Evolutionary conservation across 2,888 invertebrate genomes (phyloP), one percentile per base, ranked within the genome.

Genomic region (Ennomos fuscantarius): DNA sequence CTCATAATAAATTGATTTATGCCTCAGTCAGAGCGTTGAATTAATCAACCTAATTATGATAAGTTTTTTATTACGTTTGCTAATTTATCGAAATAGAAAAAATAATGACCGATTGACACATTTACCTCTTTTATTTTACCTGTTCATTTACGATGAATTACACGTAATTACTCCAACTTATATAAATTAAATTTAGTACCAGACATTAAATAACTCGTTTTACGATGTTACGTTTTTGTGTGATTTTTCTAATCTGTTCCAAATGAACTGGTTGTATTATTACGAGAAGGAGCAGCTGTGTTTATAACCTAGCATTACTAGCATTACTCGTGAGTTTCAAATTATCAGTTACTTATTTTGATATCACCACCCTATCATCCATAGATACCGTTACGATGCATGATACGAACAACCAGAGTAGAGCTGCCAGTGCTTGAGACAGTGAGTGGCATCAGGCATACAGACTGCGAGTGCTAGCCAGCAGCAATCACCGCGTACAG

Each of bases 1-100:
- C 55, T 64, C 60, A 68, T 64, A 65, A 52, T 62, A 60, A 63
- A 63, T 50, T 62, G 63, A 68, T 68, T 68, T 65, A 65, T 59
- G 56, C 35, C 48, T 45, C 50, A 59, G 63, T 62, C 49, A 32
- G 35, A 55, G 35, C 55, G 34, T 60, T 59, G 50, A 50, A 65
- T 63, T 51, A 61, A 63, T 67, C 57, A 59, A 65, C 48, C 43
- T 60, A 55, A 63, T 69, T 65, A 66, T 55, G 49, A 58, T 58
- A 54, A 59, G 33, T 52, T 58, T 50, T 49, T 63, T 63, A 56
- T 61, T 43, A 54, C 45, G 54, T 54, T 41, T 47, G 47, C 59
- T 61, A 62, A 60, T 64, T 48, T 54, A 58, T 62, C 51, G 44
- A 59, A 56, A 59, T 55, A 56, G 12, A 48, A 50, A 11, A 36